Conservation (phyloP, 2,797 vertebrate genomes). For the Hydrocynus forskahlii region DNA sequence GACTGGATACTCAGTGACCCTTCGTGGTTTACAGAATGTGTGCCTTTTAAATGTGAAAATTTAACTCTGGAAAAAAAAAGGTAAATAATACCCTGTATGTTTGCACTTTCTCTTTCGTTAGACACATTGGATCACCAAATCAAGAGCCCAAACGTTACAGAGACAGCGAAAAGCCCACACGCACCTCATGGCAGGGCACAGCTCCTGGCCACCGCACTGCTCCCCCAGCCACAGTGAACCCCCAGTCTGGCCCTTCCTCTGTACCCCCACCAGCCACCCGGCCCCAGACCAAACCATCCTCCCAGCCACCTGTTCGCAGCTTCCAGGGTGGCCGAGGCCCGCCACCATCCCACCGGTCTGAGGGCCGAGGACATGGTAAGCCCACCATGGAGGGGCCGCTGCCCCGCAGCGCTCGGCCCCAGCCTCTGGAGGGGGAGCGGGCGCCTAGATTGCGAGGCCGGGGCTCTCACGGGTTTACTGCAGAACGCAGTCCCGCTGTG, state of each 20-base stretch:
- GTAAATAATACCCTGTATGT: not conserved
- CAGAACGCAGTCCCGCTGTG: conserved; percentile 62
- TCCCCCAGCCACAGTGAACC: conserved; percentile 48
- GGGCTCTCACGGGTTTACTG: conserved; percentile 62
- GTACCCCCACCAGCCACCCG: conserved; percentile 66
- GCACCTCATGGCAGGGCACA: conserved; percentile 71
- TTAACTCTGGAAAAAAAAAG: not conserved
- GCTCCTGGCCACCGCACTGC: conserved; percentile 54
- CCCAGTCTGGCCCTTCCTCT: conserved; percentile 65
- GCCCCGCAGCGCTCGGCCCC: conserved; percentile 28
- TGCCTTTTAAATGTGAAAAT: no score
- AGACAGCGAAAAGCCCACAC: conserved; percentile 75
- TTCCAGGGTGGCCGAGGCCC: conserved; percentile 65
- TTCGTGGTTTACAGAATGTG: no score
- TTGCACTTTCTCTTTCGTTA: conserved; percentile 57
- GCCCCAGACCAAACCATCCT: conserved; percentile 68
- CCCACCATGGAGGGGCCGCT: not conserved
- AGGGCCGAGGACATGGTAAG: conserved; percentile 49
- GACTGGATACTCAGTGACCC: no score
- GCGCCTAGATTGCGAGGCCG: conserved; percentile 51
- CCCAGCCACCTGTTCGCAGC: conserved; percentile 57
- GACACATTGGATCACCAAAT: conserved; percentile 80
- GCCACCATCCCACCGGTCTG: conserved; percentile 36
- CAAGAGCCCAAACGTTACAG: conserved; percentile 74
- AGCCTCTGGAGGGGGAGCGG: conserved; percentile 58